These are phyloP conservation scores for Drosophila pallidifrons DNA, from an alignment of 1,140 invertebrate species.

Conservation along the genomic window DNA sequence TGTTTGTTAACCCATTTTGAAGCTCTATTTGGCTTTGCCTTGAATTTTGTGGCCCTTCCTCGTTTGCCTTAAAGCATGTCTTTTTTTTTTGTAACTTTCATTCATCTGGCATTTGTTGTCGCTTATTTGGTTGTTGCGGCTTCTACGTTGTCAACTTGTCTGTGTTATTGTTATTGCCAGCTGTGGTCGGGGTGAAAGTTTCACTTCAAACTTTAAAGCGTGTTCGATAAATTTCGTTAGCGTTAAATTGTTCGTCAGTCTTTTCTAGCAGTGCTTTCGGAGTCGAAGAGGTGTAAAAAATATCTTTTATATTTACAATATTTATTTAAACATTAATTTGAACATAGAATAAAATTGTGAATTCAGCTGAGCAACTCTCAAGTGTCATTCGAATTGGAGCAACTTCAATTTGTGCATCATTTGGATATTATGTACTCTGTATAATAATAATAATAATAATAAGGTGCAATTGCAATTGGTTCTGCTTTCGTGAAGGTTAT, in stretches of 20 bases:
- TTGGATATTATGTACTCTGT: background rate
- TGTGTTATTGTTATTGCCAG: conserved; percentile 29
- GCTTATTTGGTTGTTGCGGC: conserved; percentile 48
- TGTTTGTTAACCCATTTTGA: conserved; percentile 47
- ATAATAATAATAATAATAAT: background rate
- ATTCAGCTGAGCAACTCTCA: background rate
- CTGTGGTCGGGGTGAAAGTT: conserved; percentile 73
- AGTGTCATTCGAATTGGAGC: conserved; percentile 20
- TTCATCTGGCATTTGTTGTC: conserved; percentile 59
- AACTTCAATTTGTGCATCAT: conserved; percentile 54
- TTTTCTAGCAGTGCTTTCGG: conserved; percentile 11
- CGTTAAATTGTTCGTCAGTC: conserved; percentile 50
- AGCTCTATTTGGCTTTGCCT: conserved; percentile 35
- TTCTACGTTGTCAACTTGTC: conserved; percentile 63
- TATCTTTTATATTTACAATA: background rate
- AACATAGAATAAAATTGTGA: background rate
- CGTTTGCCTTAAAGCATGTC: conserved; percentile 46
- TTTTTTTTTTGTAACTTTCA: conserved; percentile 64
- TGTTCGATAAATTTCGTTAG: conserved; percentile 73
- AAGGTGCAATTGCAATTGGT: conserved; percentile 59
- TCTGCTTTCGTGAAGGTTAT: conserved; percentile 70
- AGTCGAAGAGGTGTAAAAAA: background rate
- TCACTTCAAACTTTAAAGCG: conserved; percentile 64
- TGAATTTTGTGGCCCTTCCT: conserved; percentile 17
- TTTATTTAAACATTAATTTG: background rate